Base-by-base conservation (phyloP, 2,888 invertebrate genomes). In the Lissocephala sabroskyi region DNA sequence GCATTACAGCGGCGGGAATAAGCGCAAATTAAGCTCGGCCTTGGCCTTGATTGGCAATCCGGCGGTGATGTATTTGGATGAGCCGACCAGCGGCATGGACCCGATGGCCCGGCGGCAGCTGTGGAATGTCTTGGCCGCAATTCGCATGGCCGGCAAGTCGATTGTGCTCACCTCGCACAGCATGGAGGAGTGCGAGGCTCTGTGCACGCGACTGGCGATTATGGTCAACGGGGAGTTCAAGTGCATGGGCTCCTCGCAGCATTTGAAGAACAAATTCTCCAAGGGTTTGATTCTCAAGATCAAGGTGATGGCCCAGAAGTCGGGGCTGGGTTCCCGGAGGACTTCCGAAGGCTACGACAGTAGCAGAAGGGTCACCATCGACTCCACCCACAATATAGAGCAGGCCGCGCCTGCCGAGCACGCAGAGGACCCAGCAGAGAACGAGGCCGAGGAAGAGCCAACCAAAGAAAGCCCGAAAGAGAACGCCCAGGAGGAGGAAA, bases 101-200 rank as follows among this genome's bases (percentile, higher is more conserved):
- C 78, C 77, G 2, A 60, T 48, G 0, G 66, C 67, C 0, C 89
- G 92, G 75, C 86, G 94, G 51, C 88, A 91, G 49, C 87, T 95
- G 11, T 95, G 94, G 94, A 86, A 90, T 61, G 89, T 90, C 0
- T 86, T 93, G 11, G 86, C 87, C 47, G 86, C 87, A 43, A 88
- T 91, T 26, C 86, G 91, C 36, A 88, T 88, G 41, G 85, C 87
- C 3, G 93, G 93, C 0, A 88, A 88, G 68, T 90, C 92, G 51
- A 88, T 94, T 45, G 87, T 95, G 50, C 86, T 94, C 52, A 95
- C 94, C 14, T 93, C 94, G 30, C 92, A 93, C 84, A 92, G 91
- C 80, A 92, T 93, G 92, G 91, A 91, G 80, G 93, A 93, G 84
- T 92, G 92, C 82, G 92, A 93, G 85, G 91, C 90, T 29, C 85